Conservation (phyloP, 2,113 vertebrate genomes). For the Trichechus manatus region DNA sequence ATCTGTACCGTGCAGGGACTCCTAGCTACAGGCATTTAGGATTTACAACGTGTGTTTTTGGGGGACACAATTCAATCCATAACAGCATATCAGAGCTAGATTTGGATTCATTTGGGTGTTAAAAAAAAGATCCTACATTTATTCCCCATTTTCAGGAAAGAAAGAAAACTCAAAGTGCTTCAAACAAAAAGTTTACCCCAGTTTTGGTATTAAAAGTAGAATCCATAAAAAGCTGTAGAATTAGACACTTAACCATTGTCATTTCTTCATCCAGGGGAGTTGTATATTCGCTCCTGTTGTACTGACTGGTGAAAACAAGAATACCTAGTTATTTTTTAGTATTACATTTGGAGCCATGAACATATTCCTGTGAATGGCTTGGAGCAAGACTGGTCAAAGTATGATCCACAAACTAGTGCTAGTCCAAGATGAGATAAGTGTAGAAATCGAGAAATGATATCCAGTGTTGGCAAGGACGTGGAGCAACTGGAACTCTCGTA, state of each 20-base stretch:
- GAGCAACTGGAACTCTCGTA: too few species aligned
- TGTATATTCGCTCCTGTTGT: neutral
- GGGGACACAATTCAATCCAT: too few species aligned
- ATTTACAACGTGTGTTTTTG: too few species aligned
- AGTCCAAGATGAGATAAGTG: neutral
- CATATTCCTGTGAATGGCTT: neutral
- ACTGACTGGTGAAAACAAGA: neutral
- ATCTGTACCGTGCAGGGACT: too few species aligned
- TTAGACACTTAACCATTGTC: neutral
- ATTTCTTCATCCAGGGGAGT: neutral
- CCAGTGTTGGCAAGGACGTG: neutral
- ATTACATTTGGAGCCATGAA: neutral
- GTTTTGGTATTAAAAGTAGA: neutral
- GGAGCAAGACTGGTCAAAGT: neutral
- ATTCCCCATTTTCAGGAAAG: neutral
- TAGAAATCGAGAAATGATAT: neutral
- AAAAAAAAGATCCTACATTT: neutral
- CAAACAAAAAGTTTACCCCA: neutral
- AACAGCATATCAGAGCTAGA: neutral
- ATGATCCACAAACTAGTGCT: neutral
- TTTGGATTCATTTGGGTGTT: neutral
- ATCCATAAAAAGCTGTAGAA: neutral
- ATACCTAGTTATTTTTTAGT: neutral
- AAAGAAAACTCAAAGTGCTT: slow-evolving; percentile 5
- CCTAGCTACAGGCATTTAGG: too few species aligned